These are phyloP conservation scores for Leucania comma DNA, from an alignment of 2,888 invertebrate genomes.

Conservation along the genomic window DNA sequence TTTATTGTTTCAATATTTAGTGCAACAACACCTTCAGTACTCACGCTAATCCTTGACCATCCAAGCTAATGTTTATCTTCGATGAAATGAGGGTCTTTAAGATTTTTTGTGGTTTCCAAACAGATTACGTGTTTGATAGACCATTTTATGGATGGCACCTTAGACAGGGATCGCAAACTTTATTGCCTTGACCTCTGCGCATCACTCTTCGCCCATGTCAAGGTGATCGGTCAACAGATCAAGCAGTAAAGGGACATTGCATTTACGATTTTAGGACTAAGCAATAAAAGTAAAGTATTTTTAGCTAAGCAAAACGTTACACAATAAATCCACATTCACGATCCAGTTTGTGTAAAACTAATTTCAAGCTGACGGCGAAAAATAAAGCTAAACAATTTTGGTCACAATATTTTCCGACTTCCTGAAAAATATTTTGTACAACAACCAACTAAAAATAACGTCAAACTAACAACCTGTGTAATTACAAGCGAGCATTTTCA, in stretches of 20 bases:
- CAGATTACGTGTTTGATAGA: background rate
- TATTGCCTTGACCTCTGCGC: slow-evolving; percentile 10
- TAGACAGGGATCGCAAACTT: slow-evolving; percentile 14
- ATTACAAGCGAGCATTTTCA: slow-evolving; percentile 57
- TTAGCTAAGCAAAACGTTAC: background rate
- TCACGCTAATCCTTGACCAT: too few relatives aligned
- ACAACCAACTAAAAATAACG: slow-evolving; percentile 46
- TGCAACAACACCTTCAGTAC: background rate
- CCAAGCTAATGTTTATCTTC: background rate
- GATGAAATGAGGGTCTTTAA: background rate
- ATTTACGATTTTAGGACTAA: background rate
- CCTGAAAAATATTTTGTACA: slow-evolving; percentile 39
- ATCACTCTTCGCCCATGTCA: background rate
- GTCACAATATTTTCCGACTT: slow-evolving; percentile 39
- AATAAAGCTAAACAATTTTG: slow-evolving; percentile 22
- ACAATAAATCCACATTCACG: slow-evolving; percentile 18
- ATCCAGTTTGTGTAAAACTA: slow-evolving; percentile 34
- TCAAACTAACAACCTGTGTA: slow-evolving; percentile 52
- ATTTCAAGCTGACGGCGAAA: slow-evolving; percentile 32
- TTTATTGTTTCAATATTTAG: slow-evolving; percentile 6
- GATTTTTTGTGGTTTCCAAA: background rate
- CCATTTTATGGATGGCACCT: slow-evolving; percentile 24
- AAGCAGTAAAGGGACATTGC: slow-evolving; percentile 5
- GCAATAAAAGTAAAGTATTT: slow-evolving; percentile 4
- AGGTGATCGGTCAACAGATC: background rate